A percentile compares a stretch with the other conserved stretches of the same genome.
Conservation (phyloP, 2,113 vertebrate species). For the Petromus typicus region DNA sequence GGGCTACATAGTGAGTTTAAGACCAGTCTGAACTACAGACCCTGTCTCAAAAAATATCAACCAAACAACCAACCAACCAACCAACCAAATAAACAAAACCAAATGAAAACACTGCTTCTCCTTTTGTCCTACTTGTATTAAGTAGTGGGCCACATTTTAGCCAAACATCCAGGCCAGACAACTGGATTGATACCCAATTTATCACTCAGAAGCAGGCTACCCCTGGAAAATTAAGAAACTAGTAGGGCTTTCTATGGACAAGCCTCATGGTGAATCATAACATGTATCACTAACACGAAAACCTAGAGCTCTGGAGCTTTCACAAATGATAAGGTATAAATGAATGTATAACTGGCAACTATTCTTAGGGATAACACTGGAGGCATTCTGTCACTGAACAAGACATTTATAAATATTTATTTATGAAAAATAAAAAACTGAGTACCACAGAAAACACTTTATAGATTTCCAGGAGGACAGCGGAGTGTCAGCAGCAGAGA, state of each 20-base stretch:
- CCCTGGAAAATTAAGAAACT: neutral
- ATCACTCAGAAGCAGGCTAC: neutral
- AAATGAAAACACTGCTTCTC: neutral
- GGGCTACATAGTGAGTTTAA: neutral
- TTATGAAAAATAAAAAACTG: slow-evolving; percentile 9
- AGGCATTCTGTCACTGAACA: neutral
- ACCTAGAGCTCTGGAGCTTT: neutral
- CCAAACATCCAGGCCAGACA: neutral
- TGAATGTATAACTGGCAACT: neutral
- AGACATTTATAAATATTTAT: neutral
- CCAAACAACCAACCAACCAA: neutral
- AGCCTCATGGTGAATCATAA: neutral
- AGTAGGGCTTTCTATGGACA: neutral
- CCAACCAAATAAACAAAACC: neutral
- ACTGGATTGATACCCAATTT: neutral
- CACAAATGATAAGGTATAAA: neutral
- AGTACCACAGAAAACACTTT: neutral
- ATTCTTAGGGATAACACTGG: neutral
- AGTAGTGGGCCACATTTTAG: neutral
- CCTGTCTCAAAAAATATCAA: neutral
- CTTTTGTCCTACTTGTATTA: neutral
- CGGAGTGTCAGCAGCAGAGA: too few relatives aligned
- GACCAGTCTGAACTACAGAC: neutral
- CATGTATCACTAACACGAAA: neutral
- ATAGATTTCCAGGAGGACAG: too few relatives aligned